Percentiles rank a stretch among this genome's conserved stretches.
These are phyloP conservation scores for Acrocephalus arundinaceus DNA, from an alignment of 2,113 vertebrate species.

Conservation along the genomic window DNA sequence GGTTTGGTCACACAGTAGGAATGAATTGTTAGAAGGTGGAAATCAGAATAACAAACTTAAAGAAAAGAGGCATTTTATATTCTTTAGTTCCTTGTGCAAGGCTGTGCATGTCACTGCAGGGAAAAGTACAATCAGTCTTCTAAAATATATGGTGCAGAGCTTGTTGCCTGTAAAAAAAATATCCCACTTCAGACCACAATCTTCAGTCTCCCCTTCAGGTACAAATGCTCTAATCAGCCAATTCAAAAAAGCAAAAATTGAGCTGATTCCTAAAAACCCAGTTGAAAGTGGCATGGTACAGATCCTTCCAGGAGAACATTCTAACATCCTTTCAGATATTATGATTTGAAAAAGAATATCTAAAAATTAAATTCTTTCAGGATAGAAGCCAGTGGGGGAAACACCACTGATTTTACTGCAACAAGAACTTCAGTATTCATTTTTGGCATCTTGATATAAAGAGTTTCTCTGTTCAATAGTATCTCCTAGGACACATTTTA, in stretches of 20 bases:
- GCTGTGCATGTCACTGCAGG: not conserved
- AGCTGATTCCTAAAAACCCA: not conserved
- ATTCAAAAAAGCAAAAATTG: not conserved
- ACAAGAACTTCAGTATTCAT: not conserved
- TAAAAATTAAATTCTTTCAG: not conserved
- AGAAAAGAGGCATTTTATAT: not conserved
- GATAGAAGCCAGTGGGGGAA: not conserved
- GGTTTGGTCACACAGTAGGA: not conserved
- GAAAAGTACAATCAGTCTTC: not conserved
- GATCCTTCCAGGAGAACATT: not conserved
- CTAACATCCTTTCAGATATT: not conserved
- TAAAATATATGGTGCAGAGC: not conserved
- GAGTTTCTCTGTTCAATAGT: not conserved
- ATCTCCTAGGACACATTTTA: not conserved
- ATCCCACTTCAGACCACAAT: not conserved
- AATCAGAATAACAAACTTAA: not conserved
- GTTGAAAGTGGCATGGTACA: not conserved
- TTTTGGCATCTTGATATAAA: not conserved
- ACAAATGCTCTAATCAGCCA: not conserved
- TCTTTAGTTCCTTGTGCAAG: not conserved
- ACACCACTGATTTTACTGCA: not conserved
- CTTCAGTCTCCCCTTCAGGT: not conserved
- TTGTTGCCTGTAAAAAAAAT: not conserved
- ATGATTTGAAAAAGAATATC: not conserved
- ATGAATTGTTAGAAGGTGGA: not conserved